phyloP scores from a whole-genome alignment of 2,113 vertebrate species.

The Oryzias javanicus region DNA sequence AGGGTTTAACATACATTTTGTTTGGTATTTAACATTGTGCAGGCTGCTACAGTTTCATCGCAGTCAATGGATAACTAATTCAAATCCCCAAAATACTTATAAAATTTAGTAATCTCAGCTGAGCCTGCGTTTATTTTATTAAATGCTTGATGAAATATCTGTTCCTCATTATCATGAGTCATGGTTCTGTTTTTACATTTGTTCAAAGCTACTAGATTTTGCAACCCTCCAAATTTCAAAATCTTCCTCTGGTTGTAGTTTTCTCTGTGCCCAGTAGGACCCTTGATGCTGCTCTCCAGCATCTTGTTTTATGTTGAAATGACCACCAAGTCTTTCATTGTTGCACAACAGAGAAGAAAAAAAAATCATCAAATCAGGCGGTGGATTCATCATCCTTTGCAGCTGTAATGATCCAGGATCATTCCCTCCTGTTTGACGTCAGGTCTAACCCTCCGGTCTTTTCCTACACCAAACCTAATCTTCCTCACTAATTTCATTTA shows the following conservation, averaged over 20 bases:
- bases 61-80: too few species aligned
- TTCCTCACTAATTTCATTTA: conserved; percentile 12
- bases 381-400: background rate
- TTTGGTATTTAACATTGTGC: too few species aligned
- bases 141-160: too few species aligned
- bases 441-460: conserved; percentile 3
- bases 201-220: background rate
- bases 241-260: too few species aligned
- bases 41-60: too few species aligned
- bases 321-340: background rate
- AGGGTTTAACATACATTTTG: too few species aligned
- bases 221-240: background rate
- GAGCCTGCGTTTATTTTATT: too few species aligned
- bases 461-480: background rate
- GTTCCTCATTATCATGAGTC: background rate
- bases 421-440: conserved; percentile 4
- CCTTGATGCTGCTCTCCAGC: background rate
- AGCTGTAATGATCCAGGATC: conserved; percentile 1
- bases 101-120: too few species aligned
- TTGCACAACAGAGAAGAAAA: background rate
- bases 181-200: background rate
- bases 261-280: too few species aligned
- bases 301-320: background rate
- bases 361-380: background rate
- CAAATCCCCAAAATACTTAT: too few species aligned